Evolutionary conservation across 1,140 invertebrate genomes (phyloP).

Genomic region (Kradibia gibbosae): DNA sequence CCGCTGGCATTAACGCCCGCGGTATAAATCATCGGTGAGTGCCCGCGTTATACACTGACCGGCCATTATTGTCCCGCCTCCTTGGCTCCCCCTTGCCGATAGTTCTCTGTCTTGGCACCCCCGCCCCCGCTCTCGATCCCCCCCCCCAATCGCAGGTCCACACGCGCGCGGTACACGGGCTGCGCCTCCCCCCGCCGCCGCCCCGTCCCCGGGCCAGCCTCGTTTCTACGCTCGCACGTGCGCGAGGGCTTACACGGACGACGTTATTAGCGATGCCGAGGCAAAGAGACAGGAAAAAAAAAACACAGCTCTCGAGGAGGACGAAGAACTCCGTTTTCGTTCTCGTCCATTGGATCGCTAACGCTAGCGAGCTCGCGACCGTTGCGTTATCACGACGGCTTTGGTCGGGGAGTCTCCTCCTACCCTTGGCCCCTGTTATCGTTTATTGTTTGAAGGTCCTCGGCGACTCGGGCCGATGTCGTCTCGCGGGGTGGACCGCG

Average conservation of each 20-base stretch:
- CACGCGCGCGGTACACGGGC: too few species aligned
- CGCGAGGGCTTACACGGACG: background rate
- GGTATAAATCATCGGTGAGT: constrained; percentile 35
- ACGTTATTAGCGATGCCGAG: background rate
- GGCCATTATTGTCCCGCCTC: background rate
- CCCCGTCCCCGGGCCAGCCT: background rate
- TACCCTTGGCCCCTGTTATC: too few species aligned
- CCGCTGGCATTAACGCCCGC: constrained; percentile 25
- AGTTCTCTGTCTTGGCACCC: background rate
- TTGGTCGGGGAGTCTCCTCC: too few species aligned
- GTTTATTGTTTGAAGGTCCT: too few species aligned
- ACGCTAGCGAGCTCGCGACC: too few species aligned
- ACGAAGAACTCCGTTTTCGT: too few species aligned
- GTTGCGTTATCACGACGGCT: too few species aligned
- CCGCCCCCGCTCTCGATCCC: background rate
- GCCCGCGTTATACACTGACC: background rate
- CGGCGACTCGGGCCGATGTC: too few species aligned
- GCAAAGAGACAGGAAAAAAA: too few species aligned
- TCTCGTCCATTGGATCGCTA: too few species aligned
- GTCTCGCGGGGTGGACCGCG: too few species aligned
- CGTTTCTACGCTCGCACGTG: background rate
- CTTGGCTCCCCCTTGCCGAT: background rate
- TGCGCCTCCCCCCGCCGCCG: background rate
- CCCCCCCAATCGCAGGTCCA: background rate
- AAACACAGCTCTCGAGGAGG: too few species aligned